phyloP scores from a whole-genome alignment of 2,888 invertebrate species.

The Ernsta delagoae region DNA sequence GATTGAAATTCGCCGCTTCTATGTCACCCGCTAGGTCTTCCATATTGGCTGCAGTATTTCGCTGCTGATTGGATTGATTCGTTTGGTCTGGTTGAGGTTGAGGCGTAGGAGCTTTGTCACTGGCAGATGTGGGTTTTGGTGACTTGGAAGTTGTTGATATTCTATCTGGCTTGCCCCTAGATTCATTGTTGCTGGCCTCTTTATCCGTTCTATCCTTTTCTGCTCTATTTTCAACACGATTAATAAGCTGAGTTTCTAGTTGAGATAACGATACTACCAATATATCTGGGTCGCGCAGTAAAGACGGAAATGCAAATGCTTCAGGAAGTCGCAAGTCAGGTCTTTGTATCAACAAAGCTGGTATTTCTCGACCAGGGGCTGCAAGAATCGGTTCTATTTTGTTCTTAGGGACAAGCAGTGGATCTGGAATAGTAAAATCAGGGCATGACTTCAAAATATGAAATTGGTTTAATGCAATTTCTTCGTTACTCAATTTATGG shows the following conservation, averaged over 20 bases:
- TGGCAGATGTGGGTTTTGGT: slow-evolving; percentile 51
- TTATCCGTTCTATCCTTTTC: slow-evolving; percentile 44
- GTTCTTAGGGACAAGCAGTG: slow-evolving; percentile 91
- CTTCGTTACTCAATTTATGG: slow-evolving; percentile 48
- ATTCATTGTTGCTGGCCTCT: slow-evolving; percentile 45
- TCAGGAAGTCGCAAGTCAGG: slow-evolving; percentile 91
- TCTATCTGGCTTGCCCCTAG: neutral
- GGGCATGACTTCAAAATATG: slow-evolving; percentile 87
- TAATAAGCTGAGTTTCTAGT: slow-evolving; percentile 78
- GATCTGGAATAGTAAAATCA: slow-evolving; percentile 91
- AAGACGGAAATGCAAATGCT: slow-evolving; percentile 88
- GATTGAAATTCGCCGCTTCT: slow-evolving; percentile 89
- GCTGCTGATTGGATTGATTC: slow-evolving; percentile 53
- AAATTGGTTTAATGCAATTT: slow-evolving; percentile 87
- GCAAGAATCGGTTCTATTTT: slow-evolving; percentile 88
- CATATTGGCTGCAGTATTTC: slow-evolving; percentile 64
- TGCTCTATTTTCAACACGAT: slow-evolving; percentile 6
- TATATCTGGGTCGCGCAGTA: slow-evolving; percentile 91
- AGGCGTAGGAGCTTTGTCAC: slow-evolving; percentile 53
- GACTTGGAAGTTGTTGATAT: slow-evolving; percentile 48
- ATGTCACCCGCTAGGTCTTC: slow-evolving; percentile 86
- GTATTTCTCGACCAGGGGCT: slow-evolving; percentile 91
- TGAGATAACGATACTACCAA: slow-evolving; percentile 91
- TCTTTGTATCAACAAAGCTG: slow-evolving; percentile 88
- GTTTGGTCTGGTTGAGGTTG: slow-evolving; percentile 56